These are phyloP conservation scores for Pammene aurita DNA, from an alignment of 2,888 invertebrate genomes.

Conservation along the genomic window DNA sequence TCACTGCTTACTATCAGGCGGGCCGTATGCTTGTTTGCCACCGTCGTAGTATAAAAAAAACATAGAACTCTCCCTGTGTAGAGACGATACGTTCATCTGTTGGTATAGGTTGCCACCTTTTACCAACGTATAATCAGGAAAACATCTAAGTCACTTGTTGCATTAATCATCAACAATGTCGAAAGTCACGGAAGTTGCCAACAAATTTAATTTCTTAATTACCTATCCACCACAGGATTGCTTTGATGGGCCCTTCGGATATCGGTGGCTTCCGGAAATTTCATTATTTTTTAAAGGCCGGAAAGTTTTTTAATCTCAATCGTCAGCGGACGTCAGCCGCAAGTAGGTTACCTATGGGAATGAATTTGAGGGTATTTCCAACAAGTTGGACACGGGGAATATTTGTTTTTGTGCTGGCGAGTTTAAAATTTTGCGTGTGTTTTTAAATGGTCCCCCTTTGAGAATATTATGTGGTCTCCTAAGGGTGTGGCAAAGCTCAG, in stretches of 20 bases:
- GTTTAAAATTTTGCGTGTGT: not conserved
- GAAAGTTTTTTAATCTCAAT: constrained; percentile 79
- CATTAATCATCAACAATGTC: constrained; percentile 27
- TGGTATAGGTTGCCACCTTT: no score
- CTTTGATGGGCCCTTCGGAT: constrained; percentile 71
- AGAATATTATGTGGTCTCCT: no score
- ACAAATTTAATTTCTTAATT: constrained; percentile 75
- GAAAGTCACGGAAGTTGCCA: constrained; percentile 20
- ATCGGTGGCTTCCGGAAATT: constrained; percentile 66
- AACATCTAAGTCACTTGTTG: constrained; percentile 19
- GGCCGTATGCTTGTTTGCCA: no score
- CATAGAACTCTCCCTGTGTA: no score
- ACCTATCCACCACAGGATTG: constrained; percentile 69
- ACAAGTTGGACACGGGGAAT: not conserved
- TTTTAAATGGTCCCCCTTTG: not conserved
- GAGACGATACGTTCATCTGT: no score
- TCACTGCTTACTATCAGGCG: no score
- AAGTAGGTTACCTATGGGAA: constrained; percentile 64
- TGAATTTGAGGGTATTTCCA: constrained; percentile 48
- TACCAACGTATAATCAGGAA: no score
- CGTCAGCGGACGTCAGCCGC: constrained; percentile 59
- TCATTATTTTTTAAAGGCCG: constrained; percentile 65
- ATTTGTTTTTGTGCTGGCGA: not conserved
- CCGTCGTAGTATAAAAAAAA: no score
- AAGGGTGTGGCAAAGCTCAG: no score